phyloP scores from a whole-genome alignment of 2,888 invertebrate species.

The Andrena chrysosceles region DNA sequence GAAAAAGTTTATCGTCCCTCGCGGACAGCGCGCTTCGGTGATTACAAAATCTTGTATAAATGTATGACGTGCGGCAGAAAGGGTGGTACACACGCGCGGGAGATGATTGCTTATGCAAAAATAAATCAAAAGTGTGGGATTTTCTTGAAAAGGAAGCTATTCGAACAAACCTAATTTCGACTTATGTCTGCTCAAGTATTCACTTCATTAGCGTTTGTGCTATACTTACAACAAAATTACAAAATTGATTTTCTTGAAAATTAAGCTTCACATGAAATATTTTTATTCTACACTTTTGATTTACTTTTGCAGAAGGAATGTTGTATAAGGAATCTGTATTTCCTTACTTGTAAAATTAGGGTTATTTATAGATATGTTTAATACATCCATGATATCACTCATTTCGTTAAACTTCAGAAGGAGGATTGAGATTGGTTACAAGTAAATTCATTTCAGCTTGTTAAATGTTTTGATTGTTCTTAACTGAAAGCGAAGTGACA shows the following conservation, averaged over 20 bases:
- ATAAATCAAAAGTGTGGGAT: no score
- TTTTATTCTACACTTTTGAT: no score
- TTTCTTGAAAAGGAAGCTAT: no score
- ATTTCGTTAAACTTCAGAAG: not conserved
- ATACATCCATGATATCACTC: not conserved
- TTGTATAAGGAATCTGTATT: no score
- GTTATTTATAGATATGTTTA: not conserved
- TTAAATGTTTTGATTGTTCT: constrained; percentile 65
- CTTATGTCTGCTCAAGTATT: no score
- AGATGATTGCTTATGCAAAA: no score
- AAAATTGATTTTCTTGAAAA: no score
- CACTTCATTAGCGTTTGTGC: no score
- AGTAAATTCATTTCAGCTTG: constrained; percentile 28
- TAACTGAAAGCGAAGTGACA: constrained; percentile 75
- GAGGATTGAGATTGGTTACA: constrained; percentile 1
- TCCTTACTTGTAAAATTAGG: not conserved
- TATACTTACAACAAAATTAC: no score
- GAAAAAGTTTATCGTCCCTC: constrained; percentile 28
- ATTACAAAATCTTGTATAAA: not conserved
- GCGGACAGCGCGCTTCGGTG: not conserved
- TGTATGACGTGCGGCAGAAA: not conserved
- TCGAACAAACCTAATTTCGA: no score
- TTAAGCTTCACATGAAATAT: no score
- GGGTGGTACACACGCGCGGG: not conserved
- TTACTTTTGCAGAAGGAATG: no score